A percentile compares a stretch with the other conserved stretches of the same genome.
These are phyloP conservation scores for Myathropa florea DNA, from an alignment of 2,888 invertebrate genomes.

Conservation along the genomic window DNA sequence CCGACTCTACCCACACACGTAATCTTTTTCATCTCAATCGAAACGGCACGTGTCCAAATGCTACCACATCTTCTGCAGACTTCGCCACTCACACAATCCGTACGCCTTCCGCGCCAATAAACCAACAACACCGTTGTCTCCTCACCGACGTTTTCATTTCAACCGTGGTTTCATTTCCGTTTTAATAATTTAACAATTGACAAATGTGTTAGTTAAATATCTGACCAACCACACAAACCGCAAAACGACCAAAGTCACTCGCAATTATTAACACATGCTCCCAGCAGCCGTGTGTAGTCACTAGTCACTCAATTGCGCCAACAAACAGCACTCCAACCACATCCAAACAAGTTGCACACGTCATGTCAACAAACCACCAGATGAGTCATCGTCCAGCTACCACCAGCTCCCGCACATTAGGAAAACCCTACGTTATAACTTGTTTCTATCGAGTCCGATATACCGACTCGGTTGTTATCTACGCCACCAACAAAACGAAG, in stretches of 20 bases:
- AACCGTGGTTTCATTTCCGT: slow-evolving; percentile 57
- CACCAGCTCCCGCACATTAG: slow-evolving; percentile 39
- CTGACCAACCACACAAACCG: slow-evolving; percentile 51
- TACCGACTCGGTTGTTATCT: slow-evolving; percentile 8
- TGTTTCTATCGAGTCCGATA: slow-evolving; percentile 19
- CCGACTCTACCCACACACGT: not conserved
- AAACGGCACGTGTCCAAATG: slow-evolving; percentile 35
- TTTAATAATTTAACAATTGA: slow-evolving; percentile 52
- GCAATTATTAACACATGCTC: slow-evolving; percentile 25
- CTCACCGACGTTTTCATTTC: not conserved
- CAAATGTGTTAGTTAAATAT: slow-evolving; percentile 47
- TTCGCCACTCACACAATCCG: not conserved
- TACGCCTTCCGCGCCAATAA: not conserved
- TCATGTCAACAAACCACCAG: slow-evolving; percentile 20
- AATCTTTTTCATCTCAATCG: not conserved
- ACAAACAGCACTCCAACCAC: slow-evolving; percentile 34
- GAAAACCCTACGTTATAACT: slow-evolving; percentile 59
- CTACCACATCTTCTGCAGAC: not conserved
- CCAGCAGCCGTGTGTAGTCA: slow-evolving; percentile 7
- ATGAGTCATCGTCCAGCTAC: slow-evolving; percentile 55
- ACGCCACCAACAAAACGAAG: slow-evolving; percentile 6
- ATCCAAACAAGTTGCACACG: slow-evolving; percentile 42
- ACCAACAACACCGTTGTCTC: not conserved
- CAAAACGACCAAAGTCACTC: slow-evolving; percentile 43
- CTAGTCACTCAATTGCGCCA: slow-evolving; percentile 27